Evolutionary conservation across 2,888 invertebrate genomes (phyloP), one percentile per base, ranked within the genome.

Genomic region (Entomobrya proxima): DNA sequence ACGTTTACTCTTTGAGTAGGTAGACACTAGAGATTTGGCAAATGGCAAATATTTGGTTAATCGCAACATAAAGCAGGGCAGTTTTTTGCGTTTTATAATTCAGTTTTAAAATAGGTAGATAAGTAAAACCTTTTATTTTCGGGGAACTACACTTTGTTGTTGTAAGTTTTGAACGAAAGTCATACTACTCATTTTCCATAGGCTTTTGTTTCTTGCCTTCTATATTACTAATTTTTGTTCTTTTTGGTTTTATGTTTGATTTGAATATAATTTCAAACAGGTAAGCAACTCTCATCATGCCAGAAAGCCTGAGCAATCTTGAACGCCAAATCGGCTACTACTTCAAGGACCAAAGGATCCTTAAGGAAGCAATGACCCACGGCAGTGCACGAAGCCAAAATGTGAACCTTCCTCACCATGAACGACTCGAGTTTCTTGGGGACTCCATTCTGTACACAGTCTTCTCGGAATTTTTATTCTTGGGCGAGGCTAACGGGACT

Each of bases 371-470:
- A 18, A 1, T 81, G 32, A 81, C 81, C 2, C 81, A 81, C 21
- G 61, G 58, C 27, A 81, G 81, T 18, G 24, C 37, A 27, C 52
- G 81, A n/a, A n/a, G n/a, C 9, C 44, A 15, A 11, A 44, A 74
- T 61, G 5, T 13, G 1, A 37, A 40, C 15, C 24, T 58, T 11
- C 72, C 55, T 18, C 81, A 81, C 21, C 74, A 81, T 32, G 58
- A 81, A 58, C 47, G 81, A 18, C 58, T 81, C 7, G 74, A 81
- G 32, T 74, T 58, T 81, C 72, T 81, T 40, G 81, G 81, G 7
- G 81, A 81, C 44, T 40, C 74, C 30, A 44, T 72, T 15, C 44
- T 81, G 6, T 61, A 40, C 18, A 37, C 32, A 4, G 81, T 81
- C 18, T 58, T 81, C 5, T 58, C 81, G 18, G 81, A 81, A 13